Percentiles rank a stretch among this genome's conserved stretches.
Evolutionary conservation across 2,113 vertebrate genomes (phyloP).

Genomic region (Brachyistius frenatus): DNA sequence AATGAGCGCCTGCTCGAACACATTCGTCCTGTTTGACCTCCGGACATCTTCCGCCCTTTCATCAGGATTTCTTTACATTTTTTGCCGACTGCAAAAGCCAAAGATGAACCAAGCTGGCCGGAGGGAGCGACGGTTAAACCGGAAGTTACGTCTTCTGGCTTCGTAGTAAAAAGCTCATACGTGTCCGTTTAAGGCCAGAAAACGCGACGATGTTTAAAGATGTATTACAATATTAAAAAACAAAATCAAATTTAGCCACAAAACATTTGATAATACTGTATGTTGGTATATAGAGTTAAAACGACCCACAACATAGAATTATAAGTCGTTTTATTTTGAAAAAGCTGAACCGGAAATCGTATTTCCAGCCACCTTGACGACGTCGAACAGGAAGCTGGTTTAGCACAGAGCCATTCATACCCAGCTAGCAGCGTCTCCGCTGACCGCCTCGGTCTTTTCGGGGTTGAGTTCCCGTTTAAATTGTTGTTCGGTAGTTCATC

Average conservation of each 20-base stretch:
- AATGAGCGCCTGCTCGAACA: not conserved
- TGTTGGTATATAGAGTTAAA: not conserved
- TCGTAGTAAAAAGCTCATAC: slow-evolving; percentile 31
- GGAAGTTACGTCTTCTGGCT: not conserved
- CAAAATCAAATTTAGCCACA: too few relatives aligned
- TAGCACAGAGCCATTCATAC: not conserved
- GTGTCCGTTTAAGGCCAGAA: too few relatives aligned
- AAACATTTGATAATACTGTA: too few relatives aligned
- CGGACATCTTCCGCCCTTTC: not conserved
- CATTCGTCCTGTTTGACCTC: slow-evolving; percentile 61
- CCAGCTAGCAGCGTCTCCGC: slow-evolving; percentile 18
- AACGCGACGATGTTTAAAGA: too few relatives aligned
- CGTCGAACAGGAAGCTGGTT: not conserved
- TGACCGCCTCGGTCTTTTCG: not conserved
- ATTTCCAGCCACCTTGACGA: not conserved
- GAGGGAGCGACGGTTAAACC: not conserved
- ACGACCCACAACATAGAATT: not conserved
- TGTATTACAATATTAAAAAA: too few relatives aligned
- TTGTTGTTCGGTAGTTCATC: not conserved
- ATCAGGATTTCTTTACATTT: not conserved
- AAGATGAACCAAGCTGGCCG: not conserved
- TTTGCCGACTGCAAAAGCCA: not conserved
- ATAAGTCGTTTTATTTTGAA: slow-evolving; percentile 30
- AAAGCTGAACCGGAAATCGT: slow-evolving; percentile 16
- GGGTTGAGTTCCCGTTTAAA: not conserved